phyloP scores from a whole-genome alignment of 2,888 invertebrate genomes.

The Cyrtodaria siliqua region DNA sequence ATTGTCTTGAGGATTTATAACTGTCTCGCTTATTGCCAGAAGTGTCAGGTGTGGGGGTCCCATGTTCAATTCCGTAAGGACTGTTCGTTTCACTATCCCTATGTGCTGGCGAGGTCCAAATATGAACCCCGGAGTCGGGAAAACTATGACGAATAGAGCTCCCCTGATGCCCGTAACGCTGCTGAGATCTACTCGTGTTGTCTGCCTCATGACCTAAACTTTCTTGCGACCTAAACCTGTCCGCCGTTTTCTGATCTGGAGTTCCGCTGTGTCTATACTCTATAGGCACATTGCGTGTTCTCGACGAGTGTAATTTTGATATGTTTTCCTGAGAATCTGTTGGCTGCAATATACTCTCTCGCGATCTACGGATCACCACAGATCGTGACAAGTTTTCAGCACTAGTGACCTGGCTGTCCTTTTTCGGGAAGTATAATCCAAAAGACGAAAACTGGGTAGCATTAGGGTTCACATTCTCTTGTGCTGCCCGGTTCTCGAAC shows the following conservation, averaged over 20 bases:
- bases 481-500: constrained; percentile 66
- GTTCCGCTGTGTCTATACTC: constrained; percentile 60
- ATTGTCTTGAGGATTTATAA: constrained; percentile 62
- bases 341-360: constrained; percentile 69
- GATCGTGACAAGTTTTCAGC: constrained; percentile 67
- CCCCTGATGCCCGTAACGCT: constrained; percentile 29
- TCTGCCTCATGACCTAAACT: constrained; percentile 28
- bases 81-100: constrained; percentile 50
- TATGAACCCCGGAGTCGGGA: constrained; percentile 65
- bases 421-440: constrained; percentile 78
- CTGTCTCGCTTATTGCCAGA: constrained; percentile 39
- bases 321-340: constrained; percentile 74
- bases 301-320: constrained; percentile 49
- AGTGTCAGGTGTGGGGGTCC: constrained; percentile 50
- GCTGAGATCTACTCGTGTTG: constrained; percentile 9
- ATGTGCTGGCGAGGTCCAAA: constrained; percentile 55
- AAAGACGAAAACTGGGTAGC: constrained; percentile 75
- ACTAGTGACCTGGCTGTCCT: constrained; percentile 58
- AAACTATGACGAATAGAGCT: constrained; percentile 68
- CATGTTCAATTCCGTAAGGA: constrained; percentile 52
- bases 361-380: constrained; percentile 56
- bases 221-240: constrained; percentile 62
- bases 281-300: constrained; percentile 57
- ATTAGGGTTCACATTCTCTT: constrained; percentile 68
- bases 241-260: constrained; percentile 41